Evolutionary conservation across 1,140 invertebrate genomes (phyloP), one percentile per base, ranked within the genome.

Genomic region (Drosophila orosa): DNA sequence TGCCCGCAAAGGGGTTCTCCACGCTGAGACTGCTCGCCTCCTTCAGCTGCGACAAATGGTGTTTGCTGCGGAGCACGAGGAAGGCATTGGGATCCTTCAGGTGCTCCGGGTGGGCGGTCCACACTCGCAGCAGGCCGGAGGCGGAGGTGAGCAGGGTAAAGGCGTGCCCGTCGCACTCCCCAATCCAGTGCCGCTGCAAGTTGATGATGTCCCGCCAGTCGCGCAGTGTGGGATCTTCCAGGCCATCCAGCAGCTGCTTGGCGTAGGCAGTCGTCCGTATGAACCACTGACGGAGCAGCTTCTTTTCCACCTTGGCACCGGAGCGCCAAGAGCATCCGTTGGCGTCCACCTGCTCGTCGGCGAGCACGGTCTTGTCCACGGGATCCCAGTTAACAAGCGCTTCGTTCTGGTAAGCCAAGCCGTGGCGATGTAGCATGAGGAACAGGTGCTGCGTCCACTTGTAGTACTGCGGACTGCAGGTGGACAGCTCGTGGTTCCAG

Each of bases 321-420:
- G 99, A 99, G 63, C 99, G 93, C 99, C 99, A 99, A 1, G 98
- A 99, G 76, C 94, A 94, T 22, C 98, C 97, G 91, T 97, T 94
- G 44, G 95, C 94, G 93, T 99, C 98, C 27, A 99, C 97, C 94
- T 99, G 99, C 92, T 99, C 99, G 93, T 99, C 96, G 17, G 99
- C 99, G 59, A 99, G 92, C 6, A 99, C 99, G 13, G 99, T 99
- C 92, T 97, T 92, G 93, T 99, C 99, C 2, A 99, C 93, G 0
- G 99, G 99, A 95, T 99, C 99, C 99, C 99, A 99, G 93, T 99
- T 99, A 0, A 99, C 99, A 73, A 95, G 93, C 17, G 97, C 95
- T 93, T 97, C 94, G 92, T 96, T 97, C 91, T 96, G 96, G 93
- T 99, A 99, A 15, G 95, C 95, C 29, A 99, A 93, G 17, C 96